Evolutionary conservation across 2,888 invertebrate genomes (phyloP), one percentile per base, ranked within the genome.

Genomic region (Sphaerophoria taeniata): DNA sequence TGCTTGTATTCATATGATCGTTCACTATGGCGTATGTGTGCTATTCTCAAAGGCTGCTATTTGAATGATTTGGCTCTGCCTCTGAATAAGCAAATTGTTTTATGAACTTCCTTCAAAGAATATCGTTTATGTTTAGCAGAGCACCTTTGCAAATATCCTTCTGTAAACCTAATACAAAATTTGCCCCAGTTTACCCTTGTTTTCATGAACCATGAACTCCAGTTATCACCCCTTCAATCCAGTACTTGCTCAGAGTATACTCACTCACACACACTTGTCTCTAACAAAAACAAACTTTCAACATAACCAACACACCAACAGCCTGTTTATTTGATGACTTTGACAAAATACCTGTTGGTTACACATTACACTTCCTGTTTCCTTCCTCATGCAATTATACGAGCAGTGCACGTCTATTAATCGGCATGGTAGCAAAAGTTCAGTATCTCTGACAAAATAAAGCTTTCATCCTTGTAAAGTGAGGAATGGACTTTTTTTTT

Each of bases 331-430:
- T 12, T 43, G 39, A 58, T 39, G 24, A 58, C 67, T 69, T 72
- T 53, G 73, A 69, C 74, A 83, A 81, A 73, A 81, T 81, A 81
- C 85, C 85, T 85, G 85, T 85, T 85, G 85, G 85, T 56, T 77
- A 58, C 58, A 36, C 45, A 81, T 61, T 77, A 51, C 58, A 36
- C 45, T 72, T 80, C 75, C 84, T 60, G 65, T 71, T 34, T 53
- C 67, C 67, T 67, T 39, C 63, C 63, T 24, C 24, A 24, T 24
- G 24, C 24, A 24, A 24, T 24, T 24, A 24, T 24, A 24, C 24
- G 24, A 24, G n/a, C 43, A 11, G n/a, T 56, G 9, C 71, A 67
- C 11, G 24, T 51, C 60, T 72, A 43, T 65, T 58, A 49, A 24
- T 53, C 45, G 16, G 51, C 47, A 70, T 24, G 12, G 14, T 45